Evolutionary conservation across 1,140 invertebrate species (phyloP).

Genomic region (Aphelenchoides avenae): DNA sequence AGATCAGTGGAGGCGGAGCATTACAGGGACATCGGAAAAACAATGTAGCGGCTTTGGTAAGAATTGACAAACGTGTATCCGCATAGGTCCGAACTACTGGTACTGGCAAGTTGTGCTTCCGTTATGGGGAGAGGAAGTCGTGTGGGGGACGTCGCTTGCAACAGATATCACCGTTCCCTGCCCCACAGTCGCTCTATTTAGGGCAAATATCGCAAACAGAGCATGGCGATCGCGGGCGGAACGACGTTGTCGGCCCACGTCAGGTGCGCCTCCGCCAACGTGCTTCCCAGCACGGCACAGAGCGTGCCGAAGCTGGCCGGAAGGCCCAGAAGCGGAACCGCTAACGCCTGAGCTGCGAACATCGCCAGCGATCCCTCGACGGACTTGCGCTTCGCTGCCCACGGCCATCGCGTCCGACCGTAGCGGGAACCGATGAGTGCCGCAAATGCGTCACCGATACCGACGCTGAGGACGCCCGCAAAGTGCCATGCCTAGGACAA

Average conservation of each 20-base stretch:
- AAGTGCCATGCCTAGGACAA: slow-evolving; percentile 38
- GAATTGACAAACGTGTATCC: no score
- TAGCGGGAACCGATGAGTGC: slow-evolving; percentile 36
- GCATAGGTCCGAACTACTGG: no score
- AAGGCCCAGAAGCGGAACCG: slow-evolving; percentile 7
- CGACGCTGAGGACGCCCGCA: slow-evolving; percentile 40
- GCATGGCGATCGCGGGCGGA: slow-evolving; percentile 28
- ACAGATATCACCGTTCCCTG: slow-evolving; percentile 6
- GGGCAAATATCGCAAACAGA: slow-evolving; percentile 11
- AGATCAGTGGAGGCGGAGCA: no score
- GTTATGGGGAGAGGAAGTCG: no score
- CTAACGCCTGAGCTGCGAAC: slow-evolving; percentile 40
- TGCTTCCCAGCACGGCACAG: slow-evolving; percentile 18
- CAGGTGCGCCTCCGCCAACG: slow-evolving; percentile 40
- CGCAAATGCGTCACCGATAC: slow-evolving; percentile 47
- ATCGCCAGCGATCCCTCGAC: slow-evolving; percentile 47
- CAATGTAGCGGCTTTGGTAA: no score
- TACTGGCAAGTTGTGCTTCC: no score
- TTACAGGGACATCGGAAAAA: no score
- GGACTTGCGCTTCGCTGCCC: slow-evolving; percentile 20
- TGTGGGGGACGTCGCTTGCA: no score
- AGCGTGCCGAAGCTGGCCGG: slow-evolving; percentile 12
- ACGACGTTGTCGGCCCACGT: slow-evolving; percentile 37
- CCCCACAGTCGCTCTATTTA: no score
- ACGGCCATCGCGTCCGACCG: slow-evolving; percentile 15